These are phyloP conservation scores for Takifugu rubripes DNA, from an alignment of 2,797 vertebrate species.

Conservation along the genomic window DNA sequence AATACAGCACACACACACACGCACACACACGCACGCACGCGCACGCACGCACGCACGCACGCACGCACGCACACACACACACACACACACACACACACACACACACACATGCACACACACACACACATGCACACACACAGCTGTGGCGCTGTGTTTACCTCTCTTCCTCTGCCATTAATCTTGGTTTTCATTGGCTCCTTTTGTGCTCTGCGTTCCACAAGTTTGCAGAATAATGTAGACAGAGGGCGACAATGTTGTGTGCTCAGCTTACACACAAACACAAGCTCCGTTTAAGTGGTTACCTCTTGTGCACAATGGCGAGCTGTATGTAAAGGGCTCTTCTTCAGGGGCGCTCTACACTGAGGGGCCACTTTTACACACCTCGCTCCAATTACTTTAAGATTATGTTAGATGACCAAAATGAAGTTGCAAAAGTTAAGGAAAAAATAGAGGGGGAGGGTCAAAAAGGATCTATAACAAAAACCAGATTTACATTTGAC, in stretches of 20 bases:
- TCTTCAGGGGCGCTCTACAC: conserved; percentile 2
- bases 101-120: conserved; percentile 4
- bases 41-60: conserved; percentile 2
- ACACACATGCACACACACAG: conserved; percentile 52
- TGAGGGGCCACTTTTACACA: conserved; percentile 2
- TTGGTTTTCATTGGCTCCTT: conserved; percentile 44
- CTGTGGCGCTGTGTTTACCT: conserved; percentile 72
- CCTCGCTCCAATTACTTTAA: too few species aligned
- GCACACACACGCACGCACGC: conserved; percentile 5
- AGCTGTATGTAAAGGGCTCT: conserved; percentile 9
- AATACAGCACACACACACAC: conserved; percentile 25
- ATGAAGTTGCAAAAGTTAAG: too few species aligned
- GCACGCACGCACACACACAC: conserved; percentile 17
- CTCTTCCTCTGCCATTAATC: conserved; percentile 44
- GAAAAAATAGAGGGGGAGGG: too few species aligned
- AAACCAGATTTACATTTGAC: too few species aligned
- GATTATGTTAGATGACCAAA: too few species aligned
- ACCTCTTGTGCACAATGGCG: conserved; percentile 15
- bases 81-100: background rate
- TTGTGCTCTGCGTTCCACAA: conserved; percentile 53
- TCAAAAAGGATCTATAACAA: too few species aligned
- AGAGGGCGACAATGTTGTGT: conserved; percentile 23
- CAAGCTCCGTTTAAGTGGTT: conserved; percentile 26
- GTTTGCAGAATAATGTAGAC: conserved; percentile 43
- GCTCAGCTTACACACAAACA: conserved; percentile 11